Conservation (phyloP, 2,113 vertebrate genomes). For the Mirza zaza region DNA sequence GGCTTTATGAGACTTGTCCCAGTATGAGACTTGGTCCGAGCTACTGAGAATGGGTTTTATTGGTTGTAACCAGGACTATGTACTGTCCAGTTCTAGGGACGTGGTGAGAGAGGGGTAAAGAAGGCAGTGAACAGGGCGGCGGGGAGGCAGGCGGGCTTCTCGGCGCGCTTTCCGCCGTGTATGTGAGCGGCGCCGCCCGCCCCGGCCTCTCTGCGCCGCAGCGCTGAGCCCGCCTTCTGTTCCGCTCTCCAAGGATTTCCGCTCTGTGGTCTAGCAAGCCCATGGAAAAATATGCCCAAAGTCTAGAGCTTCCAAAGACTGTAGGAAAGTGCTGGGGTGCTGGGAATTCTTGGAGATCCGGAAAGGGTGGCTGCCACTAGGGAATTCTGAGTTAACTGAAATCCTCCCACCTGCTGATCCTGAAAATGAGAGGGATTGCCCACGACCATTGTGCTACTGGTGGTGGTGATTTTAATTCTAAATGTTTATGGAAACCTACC, state of each 20-base stretch:
- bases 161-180: background rate
- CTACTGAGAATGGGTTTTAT: background rate
- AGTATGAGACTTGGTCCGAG: background rate
- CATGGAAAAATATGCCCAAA: background rate
- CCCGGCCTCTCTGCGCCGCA: background rate
- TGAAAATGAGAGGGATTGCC: background rate
- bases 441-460: background rate
- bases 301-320: background rate
- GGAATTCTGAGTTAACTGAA: background rate
- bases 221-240: fast-evolving
- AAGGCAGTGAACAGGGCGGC: background rate
- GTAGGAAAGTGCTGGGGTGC: background rate
- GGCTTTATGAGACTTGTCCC: background rate
- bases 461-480: background rate
- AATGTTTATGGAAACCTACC: background rate
- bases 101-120: background rate
- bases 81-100: background rate
- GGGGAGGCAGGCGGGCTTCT: background rate
- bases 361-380: background rate
- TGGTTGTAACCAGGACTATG: background rate
- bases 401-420: background rate
- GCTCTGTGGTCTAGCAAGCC: background rate
- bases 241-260: background rate
- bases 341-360: background rate
- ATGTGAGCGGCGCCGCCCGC: no score